These are phyloP conservation scores for Augiades crinisus DNA, from an alignment of 2,888 invertebrate genomes.

Conservation along the genomic window DNA sequence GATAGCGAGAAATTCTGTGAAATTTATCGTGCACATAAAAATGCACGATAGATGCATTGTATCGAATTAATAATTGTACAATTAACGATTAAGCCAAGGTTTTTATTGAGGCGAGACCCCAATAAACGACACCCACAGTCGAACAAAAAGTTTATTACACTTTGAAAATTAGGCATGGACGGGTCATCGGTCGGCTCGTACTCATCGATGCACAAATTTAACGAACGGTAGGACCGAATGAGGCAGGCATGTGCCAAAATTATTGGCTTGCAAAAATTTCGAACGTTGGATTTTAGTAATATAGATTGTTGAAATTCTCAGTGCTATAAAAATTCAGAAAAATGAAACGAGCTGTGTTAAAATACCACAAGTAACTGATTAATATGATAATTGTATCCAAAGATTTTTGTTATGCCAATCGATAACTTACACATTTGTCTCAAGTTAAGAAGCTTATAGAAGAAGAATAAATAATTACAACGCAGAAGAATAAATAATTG, in stretches of 20 bases:
- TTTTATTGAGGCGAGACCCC: conserved; percentile 18
- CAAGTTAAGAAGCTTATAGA: too few species aligned
- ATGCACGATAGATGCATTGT: conserved; percentile 17
- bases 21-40: neutral
- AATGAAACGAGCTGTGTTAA: too few species aligned
- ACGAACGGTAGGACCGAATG: conserved; percentile 12
- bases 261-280: neutral
- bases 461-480: too few species aligned
- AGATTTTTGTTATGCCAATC: too few species aligned
- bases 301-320: neutral
- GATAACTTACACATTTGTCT: too few species aligned
- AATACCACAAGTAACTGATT: too few species aligned
- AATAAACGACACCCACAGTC: conserved; percentile 23
- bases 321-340: too few species aligned
- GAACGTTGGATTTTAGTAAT: neutral
- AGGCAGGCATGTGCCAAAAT: neutral
- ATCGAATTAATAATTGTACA: conserved; percentile 23
- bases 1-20: neutral
- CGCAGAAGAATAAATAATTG: too few species aligned
- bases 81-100: conserved; percentile 14
- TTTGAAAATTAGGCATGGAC: conserved; percentile 10
- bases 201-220: conserved; percentile 16
- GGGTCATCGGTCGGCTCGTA: conserved; percentile 5
- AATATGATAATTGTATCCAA: too few species aligned
- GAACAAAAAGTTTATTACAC: conserved; percentile 18